Conservation (phyloP, 2,797 vertebrate genomes). For the Platalea minor region DNA sequence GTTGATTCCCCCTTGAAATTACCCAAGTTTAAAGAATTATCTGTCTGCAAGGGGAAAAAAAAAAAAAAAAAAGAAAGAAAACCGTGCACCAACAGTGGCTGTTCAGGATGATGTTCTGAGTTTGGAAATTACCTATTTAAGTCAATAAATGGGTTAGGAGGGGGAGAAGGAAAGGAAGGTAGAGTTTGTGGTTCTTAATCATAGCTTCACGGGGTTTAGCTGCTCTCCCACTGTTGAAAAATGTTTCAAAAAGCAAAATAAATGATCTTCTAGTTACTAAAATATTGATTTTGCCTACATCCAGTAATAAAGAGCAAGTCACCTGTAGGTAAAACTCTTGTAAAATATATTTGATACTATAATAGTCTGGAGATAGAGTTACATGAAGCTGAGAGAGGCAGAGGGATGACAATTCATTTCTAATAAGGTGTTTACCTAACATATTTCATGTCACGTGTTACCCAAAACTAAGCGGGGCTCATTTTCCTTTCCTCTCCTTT, state of each 20-base stretch:
- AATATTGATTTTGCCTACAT: constrained; percentile 84
- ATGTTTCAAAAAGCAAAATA: constrained; percentile 82
- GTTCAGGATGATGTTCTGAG: constrained; percentile 1
- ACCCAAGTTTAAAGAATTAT: constrained; percentile 65
- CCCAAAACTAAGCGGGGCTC: not conserved
- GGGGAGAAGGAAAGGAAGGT: constrained; percentile 59
- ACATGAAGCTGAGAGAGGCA: constrained; percentile 70
- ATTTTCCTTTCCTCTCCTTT: not conserved
- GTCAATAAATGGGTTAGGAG: constrained; percentile 72
- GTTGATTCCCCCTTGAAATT: constrained; percentile 65
- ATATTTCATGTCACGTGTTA: constrained; percentile 46
- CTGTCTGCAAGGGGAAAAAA: not conserved
- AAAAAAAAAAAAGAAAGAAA: not conserved
- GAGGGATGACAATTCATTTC: constrained; percentile 75
- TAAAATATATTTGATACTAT: constrained; percentile 86
- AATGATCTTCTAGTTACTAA: constrained; percentile 79
- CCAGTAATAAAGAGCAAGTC: constrained; percentile 84
- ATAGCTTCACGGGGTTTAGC: constrained; percentile 79
- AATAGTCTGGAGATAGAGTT: constrained; percentile 82
- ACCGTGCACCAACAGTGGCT: not conserved
- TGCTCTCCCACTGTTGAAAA: constrained; percentile 79
- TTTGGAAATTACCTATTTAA: constrained; percentile 68
- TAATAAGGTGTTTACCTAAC: constrained; percentile 62
- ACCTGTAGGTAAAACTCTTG: constrained; percentile 85
- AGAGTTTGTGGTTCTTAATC: constrained; percentile 78